These are phyloP conservation scores for Brienomyrus brachyistius DNA, from an alignment of 2,113 vertebrate species.

Conservation along the genomic window DNA sequence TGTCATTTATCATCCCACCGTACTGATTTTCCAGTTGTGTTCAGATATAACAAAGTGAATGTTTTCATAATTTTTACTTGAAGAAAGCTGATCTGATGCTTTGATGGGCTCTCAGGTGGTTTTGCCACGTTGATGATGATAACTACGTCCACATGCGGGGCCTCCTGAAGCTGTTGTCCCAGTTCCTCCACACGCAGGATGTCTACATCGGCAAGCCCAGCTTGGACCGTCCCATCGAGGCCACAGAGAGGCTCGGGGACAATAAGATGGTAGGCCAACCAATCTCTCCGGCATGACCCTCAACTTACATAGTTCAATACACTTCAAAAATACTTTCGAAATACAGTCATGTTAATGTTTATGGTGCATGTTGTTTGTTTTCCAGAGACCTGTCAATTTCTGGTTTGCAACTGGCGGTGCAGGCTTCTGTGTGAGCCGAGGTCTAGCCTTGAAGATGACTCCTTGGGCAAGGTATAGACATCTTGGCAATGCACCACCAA, in stretches of 20 bases:
- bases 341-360: not conserved
- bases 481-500: too few relatives aligned
- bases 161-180: slow-evolving; percentile 73
- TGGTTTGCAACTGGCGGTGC: slow-evolving; percentile 94
- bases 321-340: not conserved
- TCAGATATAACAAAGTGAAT: not conserved
- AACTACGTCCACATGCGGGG: slow-evolving; percentile 77
- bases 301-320: not conserved
- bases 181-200: slow-evolving; percentile 70
- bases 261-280: slow-evolving; percentile 62
- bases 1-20: not conserved
- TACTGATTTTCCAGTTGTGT: not conserved
- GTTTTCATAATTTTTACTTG: not conserved
- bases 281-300: not conserved
- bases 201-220: slow-evolving; percentile 86
- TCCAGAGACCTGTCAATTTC: slow-evolving; percentile 77
- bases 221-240: slow-evolving; percentile 82
- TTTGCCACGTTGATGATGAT: slow-evolving; percentile 88
- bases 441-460: slow-evolving; percentile 84
- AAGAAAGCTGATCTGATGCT: not conserved
- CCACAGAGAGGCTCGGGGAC: slow-evolving; percentile 66
- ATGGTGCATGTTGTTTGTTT: not conserved
- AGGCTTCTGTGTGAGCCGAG: slow-evolving; percentile 84
- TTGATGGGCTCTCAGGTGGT: slow-evolving; percentile 65
- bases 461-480: slow-evolving; percentile 81